Percentiles rank a stretch among this genome's conserved stretches.
phyloP scores from a whole-genome alignment of 2,888 invertebrate genomes.

The Corbicula japonica region DNA sequence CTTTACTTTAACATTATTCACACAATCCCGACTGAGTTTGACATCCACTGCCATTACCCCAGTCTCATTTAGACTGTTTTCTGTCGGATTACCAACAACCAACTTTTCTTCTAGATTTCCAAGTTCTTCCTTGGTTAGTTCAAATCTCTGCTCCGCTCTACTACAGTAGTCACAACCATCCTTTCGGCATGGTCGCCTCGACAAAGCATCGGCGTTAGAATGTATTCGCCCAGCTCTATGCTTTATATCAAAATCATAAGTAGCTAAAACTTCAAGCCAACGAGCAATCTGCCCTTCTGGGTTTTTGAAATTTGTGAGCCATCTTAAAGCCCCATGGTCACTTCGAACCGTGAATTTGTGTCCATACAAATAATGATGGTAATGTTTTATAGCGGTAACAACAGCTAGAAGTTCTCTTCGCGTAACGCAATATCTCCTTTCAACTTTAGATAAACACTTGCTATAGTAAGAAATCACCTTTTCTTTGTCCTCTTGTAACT shows the following conservation, averaged over 20 bases:
- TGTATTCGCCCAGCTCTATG: slow-evolving; percentile 47
- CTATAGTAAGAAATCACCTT: slow-evolving; percentile 45
- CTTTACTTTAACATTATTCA: too few relatives aligned
- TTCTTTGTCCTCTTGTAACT: slow-evolving; percentile 42
- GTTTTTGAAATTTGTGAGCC: slow-evolving; percentile 49
- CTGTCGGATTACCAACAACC: too few relatives aligned
- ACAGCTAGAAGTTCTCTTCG: slow-evolving; percentile 47
- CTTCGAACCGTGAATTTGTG: slow-evolving; percentile 42
- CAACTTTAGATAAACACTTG: slow-evolving; percentile 38
- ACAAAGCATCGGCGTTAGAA: slow-evolving; percentile 46
- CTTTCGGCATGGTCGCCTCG: slow-evolving; percentile 39
- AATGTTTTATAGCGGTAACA: slow-evolving; percentile 52
- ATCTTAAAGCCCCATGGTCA: slow-evolving; percentile 54
- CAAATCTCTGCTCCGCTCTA: slow-evolving; percentile 29
- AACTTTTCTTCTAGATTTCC: too few relatives aligned
- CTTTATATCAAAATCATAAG: too few relatives aligned
- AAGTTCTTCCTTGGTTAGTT: neutral
- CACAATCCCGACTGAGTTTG: too few relatives aligned
- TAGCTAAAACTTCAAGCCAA: slow-evolving; percentile 47
- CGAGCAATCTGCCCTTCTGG: slow-evolving; percentile 52
- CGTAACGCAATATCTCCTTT: slow-evolving; percentile 49
- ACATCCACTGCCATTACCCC: too few relatives aligned
- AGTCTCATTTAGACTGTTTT: too few relatives aligned
- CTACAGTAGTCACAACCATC: slow-evolving; percentile 35
- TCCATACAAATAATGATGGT: slow-evolving; percentile 63